Base-by-base conservation (phyloP, 2,888 invertebrate species). In the Kuschelorhynchus macadamiae region DNA sequence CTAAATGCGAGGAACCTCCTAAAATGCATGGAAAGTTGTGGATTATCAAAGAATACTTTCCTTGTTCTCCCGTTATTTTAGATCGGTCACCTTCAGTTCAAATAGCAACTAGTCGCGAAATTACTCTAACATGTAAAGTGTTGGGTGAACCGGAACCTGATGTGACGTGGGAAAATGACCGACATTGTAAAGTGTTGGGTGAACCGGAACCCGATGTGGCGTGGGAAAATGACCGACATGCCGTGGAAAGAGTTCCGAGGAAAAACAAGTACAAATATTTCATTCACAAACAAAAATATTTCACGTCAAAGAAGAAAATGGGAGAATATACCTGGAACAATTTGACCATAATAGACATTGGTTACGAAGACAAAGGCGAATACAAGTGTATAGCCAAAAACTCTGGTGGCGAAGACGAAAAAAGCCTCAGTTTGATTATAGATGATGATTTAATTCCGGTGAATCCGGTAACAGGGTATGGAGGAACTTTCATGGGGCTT, bases 361-460 rank as follows among this genome's bases (percentile, higher is more conserved):
- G 81, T 55, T 80, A 81, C 12, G 83, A 84, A 25, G 88, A 88
- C 75, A 79, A 84, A 36, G 88, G 87, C 0, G 86, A 85, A 36
- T 88, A 88, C 76, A 85, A 84, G 44, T 96, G 96, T 78, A 88
- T 92, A 1, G 95, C 95, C 0, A 91, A 90, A 78, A 96, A 94
- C 81, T 87, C 89, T 0, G 96, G 93, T 0, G 96, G 95, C 0
- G 88, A 89, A 1, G 91, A 90, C 71, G 92, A 93, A 79, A 88
- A 89, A 46, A 93, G 92, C 80, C 85, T 95, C 11, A 90, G 89
- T 11, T 80, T 96, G 61, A 84, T 87, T 2, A 72, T 82, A 33
- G 72, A 70, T 7, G 41, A 69, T 39, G 56, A 76, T 32, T 73
- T 78, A n/a, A 73, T 84, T 77, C 78, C 85, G 74, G 75, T 67